Conservation (phyloP, 2,113 vertebrate species). For the Ardeotis arabs region DNA sequence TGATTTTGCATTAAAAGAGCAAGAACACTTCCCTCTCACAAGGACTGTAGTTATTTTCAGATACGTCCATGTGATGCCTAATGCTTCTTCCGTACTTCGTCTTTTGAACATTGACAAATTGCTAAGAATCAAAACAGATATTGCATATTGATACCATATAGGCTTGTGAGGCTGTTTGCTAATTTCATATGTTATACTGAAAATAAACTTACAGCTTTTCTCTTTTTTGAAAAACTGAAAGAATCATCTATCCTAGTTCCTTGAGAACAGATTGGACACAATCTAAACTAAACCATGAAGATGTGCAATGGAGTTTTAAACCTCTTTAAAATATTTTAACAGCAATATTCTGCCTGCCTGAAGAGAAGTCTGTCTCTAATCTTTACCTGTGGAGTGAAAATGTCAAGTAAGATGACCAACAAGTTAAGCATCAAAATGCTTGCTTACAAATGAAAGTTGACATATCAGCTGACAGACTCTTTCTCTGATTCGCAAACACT, state of each 20-base stretch:
- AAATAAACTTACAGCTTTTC: background rate
- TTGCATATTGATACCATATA: background rate
- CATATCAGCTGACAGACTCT: background rate
- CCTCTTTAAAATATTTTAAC: slow-evolving; percentile 31
- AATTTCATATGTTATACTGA: background rate
- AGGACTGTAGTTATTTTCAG: background rate
- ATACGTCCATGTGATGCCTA: background rate
- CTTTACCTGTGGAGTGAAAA: background rate
- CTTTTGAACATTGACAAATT: background rate
- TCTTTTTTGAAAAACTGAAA: background rate
- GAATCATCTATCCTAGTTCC: background rate
- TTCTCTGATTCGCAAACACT: background rate
- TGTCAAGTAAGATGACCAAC: background rate
- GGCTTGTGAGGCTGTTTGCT: background rate
- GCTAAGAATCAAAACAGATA: background rate
- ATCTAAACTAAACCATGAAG: slow-evolving; percentile 40
- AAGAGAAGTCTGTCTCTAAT: background rate
- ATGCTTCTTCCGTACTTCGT: background rate
- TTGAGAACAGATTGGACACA: slow-evolving; percentile 28
- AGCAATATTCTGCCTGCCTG: slow-evolving; percentile 20
- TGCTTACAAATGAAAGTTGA: background rate
- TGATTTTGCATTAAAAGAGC: background rate
- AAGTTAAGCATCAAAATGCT: background rate
- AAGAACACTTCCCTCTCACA: background rate
- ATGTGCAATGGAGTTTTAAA: slow-evolving; percentile 34